A percentile compares a stretch with the other conserved stretches of the same genome.
Conservation (phyloP, 1,140 invertebrate species). For the Trichonephila clavipes region DNA sequence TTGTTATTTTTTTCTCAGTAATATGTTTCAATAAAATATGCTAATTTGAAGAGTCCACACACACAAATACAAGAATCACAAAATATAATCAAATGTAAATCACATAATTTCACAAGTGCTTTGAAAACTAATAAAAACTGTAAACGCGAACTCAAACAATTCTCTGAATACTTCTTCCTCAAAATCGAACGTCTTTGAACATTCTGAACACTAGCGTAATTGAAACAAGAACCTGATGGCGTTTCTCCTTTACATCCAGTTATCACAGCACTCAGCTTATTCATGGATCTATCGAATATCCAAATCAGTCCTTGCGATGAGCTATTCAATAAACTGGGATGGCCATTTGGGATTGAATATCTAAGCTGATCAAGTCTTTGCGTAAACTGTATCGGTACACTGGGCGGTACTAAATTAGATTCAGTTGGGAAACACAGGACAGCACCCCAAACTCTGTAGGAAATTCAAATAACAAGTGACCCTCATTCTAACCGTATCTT, state of each 20-base stretch:
- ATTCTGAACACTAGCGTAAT: neutral
- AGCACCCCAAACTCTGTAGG: neutral
- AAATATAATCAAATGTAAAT: too few relatives aligned
- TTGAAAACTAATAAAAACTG: too few relatives aligned
- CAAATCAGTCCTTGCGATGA: constrained; percentile 12
- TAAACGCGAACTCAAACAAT: too few relatives aligned
- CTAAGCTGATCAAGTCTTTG: neutral
- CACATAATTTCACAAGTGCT: too few relatives aligned
- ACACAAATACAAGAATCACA: too few relatives aligned
- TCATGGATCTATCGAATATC: neutral
- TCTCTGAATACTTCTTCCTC: too few relatives aligned
- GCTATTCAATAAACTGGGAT: constrained; percentile 5
- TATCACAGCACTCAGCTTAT: neutral
- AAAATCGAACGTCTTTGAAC: too few relatives aligned
- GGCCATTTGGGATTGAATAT: constrained; percentile 29
- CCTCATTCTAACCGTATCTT: neutral
- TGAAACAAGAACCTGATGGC: neutral
- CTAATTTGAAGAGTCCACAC: too few relatives aligned
- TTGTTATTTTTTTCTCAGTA: too few relatives aligned
- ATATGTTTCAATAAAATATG: too few relatives aligned
- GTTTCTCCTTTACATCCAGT: neutral
- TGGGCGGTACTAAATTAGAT: neutral
- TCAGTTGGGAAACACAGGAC: neutral
- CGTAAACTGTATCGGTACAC: neutral
- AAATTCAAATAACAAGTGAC: constrained; percentile 25